A percentile compares a stretch with the other conserved stretches of the same genome.
phyloP scores from a whole-genome alignment of 2,888 invertebrate genomes.

The Epinotia brunnichana region DNA sequence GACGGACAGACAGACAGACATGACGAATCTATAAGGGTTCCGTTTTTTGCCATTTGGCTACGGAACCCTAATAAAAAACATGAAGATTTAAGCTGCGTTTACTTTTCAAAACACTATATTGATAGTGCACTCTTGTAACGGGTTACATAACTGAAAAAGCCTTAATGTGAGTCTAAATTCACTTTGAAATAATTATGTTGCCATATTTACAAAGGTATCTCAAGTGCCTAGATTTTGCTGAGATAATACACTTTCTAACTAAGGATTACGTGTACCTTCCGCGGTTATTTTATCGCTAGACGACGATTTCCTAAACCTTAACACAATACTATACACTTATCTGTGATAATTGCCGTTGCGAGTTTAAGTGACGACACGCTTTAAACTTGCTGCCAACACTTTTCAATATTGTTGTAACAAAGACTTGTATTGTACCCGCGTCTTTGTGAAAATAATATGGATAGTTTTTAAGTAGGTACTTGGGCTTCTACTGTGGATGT shows the following conservation, averaged over 20 bases:
- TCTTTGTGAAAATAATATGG: background rate
- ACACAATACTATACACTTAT: background rate
- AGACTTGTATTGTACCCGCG: background rate
- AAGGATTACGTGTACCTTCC: background rate
- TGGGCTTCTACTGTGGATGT: too few species aligned
- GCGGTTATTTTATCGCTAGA: background rate
- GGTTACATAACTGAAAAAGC: too few species aligned
- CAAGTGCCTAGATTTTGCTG: background rate
- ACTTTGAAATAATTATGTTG: background rate
- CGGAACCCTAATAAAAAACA: too few species aligned
- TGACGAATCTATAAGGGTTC: too few species aligned
- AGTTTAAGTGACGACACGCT: background rate
- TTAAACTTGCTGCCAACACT: background rate
- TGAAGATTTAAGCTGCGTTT: too few species aligned
- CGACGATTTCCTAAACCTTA: background rate
- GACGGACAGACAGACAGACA: too few species aligned
- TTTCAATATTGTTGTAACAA: background rate
- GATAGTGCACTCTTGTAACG: too few species aligned
- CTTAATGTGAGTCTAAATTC: too few species aligned
- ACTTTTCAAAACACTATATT: too few species aligned
- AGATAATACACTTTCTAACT: conserved; percentile 3
- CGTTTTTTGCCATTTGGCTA: too few species aligned
- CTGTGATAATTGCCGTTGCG: background rate
- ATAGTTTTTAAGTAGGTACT: too few species aligned
- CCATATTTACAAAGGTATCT: background rate